Evolutionary conservation across 2,113 vertebrate genomes (phyloP), one percentile per base, ranked within the genome.

Genomic region (Anguilla rostrata): DNA sequence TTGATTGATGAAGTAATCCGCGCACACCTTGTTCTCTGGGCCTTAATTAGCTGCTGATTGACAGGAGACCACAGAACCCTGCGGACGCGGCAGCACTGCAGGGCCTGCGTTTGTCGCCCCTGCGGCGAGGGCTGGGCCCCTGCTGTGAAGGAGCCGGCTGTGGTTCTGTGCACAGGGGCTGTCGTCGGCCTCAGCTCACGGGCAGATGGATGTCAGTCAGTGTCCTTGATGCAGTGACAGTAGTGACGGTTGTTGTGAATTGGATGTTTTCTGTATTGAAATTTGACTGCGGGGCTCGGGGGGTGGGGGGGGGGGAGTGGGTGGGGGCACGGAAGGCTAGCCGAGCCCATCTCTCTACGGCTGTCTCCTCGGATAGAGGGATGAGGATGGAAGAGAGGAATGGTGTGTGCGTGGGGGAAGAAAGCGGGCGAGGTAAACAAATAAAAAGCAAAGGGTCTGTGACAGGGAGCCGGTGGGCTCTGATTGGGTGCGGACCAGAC

Each of bases 381-480:
- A 92, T 90, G 87, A 39, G 5, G 56, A 86, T 78, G 84, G 86
- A 84, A 63, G 86, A 87, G 82, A 87, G 93, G 92, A 91, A 63
- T 89, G 90, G 88, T 22, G 49, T 49, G 89, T 91, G 85, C 86
- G 86, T 83, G 79, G 86, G 92, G 78, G 66, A 92, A 93, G 89
- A 92, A 92, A 92, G 94, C 95, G 95, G 94, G 94, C 95, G 96
- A 92, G 92, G 92, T 94, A 97, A 97, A 99, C 96, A 96, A 97
- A 98, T 98, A 97, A 97, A 97, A 95, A 94, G 93, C 95, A 97
- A 96, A 97, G 94, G 91, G 92, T 93, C 95, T 96, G 94, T 97
- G 97, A 97, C 96, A 96, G 94, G 94, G 91, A 92, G 93, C 93
- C 94, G 95, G 93, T 91, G 92, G 87, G 91, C 92, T 91, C 92